These are phyloP conservation scores for Caenorhabditis japonica DNA, from an alignment of 2,888 invertebrate species.

Conservation along the genomic window DNA sequence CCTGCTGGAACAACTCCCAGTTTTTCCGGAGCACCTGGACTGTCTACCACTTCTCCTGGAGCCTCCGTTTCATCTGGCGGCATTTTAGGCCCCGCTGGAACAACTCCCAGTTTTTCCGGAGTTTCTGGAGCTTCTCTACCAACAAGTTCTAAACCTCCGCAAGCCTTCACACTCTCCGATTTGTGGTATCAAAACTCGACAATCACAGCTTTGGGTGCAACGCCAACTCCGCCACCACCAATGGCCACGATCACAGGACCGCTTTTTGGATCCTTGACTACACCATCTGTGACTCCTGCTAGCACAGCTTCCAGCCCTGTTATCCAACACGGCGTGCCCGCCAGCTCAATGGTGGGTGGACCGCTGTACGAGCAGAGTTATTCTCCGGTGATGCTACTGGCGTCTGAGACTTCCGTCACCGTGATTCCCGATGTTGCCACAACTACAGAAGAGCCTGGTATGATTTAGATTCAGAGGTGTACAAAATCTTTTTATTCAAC, in stretches of 20 bases:
- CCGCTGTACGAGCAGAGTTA: slow-evolving; percentile 19
- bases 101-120: too few species aligned
- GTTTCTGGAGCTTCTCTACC: too few species aligned
- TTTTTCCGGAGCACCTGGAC: too few species aligned
- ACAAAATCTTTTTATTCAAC: background rate
- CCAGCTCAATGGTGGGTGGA: slow-evolving; percentile 29
- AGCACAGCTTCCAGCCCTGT: slow-evolving; percentile 18
- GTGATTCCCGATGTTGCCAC: background rate
- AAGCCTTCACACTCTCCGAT: slow-evolving; percentile 31
- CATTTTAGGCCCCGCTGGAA: too few species aligned
- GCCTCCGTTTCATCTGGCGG: too few species aligned
- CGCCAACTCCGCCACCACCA: background rate
- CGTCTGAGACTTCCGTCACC: slow-evolving; percentile 2
- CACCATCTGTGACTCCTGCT: background rate
- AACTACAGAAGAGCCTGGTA: slow-evolving; percentile 18
- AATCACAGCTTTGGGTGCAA: background rate
- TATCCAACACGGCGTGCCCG: slow-evolving; percentile 20
- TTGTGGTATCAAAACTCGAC: slow-evolving; percentile 10
- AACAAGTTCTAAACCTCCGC: background rate
- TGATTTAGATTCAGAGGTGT: background rate
- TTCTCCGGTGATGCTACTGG: slow-evolving; percentile 17
- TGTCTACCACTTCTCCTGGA: too few species aligned
- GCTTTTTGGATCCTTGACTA: background rate
- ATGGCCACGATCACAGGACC: slow-evolving; percentile 7
- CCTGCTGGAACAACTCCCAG: too few species aligned